A percentile compares a stretch with the other conserved stretches of the same genome.
Conservation (phyloP, 2,113 vertebrate species). For the Tragelaphus scriptus region DNA sequence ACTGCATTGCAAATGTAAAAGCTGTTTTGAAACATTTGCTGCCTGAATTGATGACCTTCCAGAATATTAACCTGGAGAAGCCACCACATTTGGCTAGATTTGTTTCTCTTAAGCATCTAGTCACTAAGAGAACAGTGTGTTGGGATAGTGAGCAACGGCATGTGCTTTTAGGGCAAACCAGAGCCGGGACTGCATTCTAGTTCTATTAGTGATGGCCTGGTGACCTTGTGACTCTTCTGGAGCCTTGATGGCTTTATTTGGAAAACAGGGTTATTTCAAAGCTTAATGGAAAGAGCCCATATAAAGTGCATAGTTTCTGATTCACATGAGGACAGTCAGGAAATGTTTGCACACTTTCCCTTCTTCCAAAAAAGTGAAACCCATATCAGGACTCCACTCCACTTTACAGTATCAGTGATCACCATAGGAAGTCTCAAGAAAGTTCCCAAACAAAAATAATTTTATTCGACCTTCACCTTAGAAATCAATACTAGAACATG, state of each 20-base stretch:
- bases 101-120: neutral
- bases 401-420: neutral
- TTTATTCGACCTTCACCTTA: neutral
- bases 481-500: constrained; percentile 10
- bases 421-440: neutral
- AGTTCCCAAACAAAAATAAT: neutral
- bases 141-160: neutral
- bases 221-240: neutral
- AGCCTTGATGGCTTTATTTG: neutral
- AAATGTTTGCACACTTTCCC: neutral
- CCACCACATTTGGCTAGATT: neutral
- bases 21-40: constrained; percentile 16
- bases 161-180: neutral
- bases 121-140: neutral
- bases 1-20: neutral
- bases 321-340: neutral
- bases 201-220: neutral
- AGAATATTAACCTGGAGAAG: constrained; percentile 44
- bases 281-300: neutral
- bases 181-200: neutral
- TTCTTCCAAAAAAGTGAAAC: neutral
- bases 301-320: neutral
- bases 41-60: constrained; percentile 50
- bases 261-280: constrained; percentile 7
- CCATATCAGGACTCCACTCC: neutral